Evolutionary conservation across 35 echinoderm and acorn worm genomes (phyloP).

Genomic region (Hemicentrotus pulcherrimus): DNA sequence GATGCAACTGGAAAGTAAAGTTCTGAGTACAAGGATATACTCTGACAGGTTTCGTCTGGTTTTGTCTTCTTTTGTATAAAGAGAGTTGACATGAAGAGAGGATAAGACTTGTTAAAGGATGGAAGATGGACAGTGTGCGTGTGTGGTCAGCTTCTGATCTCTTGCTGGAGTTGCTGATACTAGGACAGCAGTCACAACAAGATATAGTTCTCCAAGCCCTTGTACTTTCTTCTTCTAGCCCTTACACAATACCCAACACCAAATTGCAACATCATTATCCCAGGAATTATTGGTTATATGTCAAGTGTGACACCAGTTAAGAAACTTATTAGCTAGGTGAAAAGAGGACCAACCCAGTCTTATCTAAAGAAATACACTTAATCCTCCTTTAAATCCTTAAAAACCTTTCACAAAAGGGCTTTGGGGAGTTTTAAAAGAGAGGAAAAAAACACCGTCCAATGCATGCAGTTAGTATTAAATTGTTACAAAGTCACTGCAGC

Average conservation of each 20-base stretch:
- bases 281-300: constrained; percentile 26
- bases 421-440: not conserved
- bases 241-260: not conserved
- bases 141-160: not conserved
- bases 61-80: not conserved
- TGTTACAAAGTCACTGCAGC: not conserved
- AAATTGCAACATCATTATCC: not conserved
- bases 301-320: constrained; percentile 19
- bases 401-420: not conserved
- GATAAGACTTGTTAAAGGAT: not conserved
- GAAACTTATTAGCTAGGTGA: not conserved
- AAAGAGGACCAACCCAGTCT: not conserved
- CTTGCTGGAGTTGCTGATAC: not conserved
- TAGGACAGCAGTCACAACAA: not conserved
- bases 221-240: not conserved
- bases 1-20: not conserved
- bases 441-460: not conserved
- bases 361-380: not conserved
- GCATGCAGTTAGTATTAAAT: not conserved
- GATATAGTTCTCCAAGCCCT: not conserved
- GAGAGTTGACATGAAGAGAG: not conserved
- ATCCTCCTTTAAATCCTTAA: constrained; percentile 11
- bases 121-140: not conserved
- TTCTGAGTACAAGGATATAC: not conserved
- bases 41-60: not conserved